These are phyloP conservation scores for Teleiodes luculella DNA, from an alignment of 2,888 invertebrate genomes.

Conservation along the genomic window DNA sequence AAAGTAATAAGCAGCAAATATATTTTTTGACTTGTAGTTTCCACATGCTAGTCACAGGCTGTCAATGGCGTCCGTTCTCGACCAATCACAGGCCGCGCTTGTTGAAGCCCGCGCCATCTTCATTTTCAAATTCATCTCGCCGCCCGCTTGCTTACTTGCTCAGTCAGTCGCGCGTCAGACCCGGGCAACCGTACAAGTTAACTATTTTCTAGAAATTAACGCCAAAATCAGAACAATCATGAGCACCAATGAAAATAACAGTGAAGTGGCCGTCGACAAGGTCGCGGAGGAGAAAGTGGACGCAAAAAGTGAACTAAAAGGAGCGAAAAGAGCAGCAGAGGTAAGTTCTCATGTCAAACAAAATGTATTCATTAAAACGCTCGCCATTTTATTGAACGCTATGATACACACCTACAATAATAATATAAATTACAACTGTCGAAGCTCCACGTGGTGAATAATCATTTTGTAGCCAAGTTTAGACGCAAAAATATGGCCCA, in stretches of 20 bases:
- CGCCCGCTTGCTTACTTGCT: conserved; percentile 71
- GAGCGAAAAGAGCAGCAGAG: conserved; percentile 92
- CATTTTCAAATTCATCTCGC: conserved; percentile 87
- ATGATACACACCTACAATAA: conserved; percentile 38
- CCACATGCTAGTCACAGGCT: conserved; percentile 63
- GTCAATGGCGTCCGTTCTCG: conserved; percentile 56
- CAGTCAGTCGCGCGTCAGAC: conserved; percentile 85
- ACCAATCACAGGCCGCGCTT: conserved; percentile 62
- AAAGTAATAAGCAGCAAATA: conserved; percentile 26
- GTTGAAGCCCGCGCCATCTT: conserved; percentile 86
- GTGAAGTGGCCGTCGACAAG: conserved; percentile 91
- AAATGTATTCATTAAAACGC: conserved; percentile 70
- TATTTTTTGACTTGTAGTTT: conserved; percentile 37
- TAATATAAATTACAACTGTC: conserved; percentile 27
- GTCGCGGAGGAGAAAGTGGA: conserved; percentile 87
- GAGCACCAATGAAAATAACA: conserved; percentile 86
- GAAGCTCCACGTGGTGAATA: conserved; percentile 50
- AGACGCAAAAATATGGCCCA: conserved; percentile 23
- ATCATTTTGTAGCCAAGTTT: conserved; percentile 25
- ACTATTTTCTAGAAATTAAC: conserved; percentile 61
- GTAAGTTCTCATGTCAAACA: conserved; percentile 82
- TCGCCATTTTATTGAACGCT: conserved; percentile 77
- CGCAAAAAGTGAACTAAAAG: conserved; percentile 90
- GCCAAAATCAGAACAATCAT: conserved; percentile 72
- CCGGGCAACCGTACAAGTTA: conserved; percentile 75